Percentiles rank a stretch among this genome's conserved stretches.
These are phyloP conservation scores for Scotopteryx bipunctaria DNA, from an alignment of 2,888 invertebrate species.

Conservation along the genomic window DNA sequence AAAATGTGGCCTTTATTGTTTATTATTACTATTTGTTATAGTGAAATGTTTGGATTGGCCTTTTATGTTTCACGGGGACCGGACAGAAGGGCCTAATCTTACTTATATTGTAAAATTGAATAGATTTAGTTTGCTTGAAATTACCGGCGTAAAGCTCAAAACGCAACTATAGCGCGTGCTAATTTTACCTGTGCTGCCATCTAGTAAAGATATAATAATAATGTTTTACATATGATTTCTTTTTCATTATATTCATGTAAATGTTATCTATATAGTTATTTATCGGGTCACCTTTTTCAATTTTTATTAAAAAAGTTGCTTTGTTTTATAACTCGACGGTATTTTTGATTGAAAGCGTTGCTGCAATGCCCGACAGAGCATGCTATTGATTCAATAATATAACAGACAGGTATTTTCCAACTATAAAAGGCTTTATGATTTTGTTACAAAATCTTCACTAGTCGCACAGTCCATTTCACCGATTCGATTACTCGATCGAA, in stretches of 20 bases:
- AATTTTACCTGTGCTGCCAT: too few relatives aligned
- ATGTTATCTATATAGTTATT: not conserved
- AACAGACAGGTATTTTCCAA: not conserved
- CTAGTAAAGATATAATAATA: too few relatives aligned
- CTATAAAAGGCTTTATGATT: not conserved
- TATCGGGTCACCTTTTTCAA: not conserved
- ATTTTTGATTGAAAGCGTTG: not conserved
- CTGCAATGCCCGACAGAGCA: constrained; percentile 1
- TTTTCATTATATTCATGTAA: too few relatives aligned
- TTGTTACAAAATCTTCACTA: not conserved
- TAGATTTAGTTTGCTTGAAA: too few relatives aligned
- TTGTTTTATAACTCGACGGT: not conserved
- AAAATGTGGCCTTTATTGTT: not conserved
- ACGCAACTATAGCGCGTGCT: too few relatives aligned
- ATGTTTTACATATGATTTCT: too few relatives aligned
- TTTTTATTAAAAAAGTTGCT: not conserved
- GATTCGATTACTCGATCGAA: constrained; percentile 18
- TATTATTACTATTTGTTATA: not conserved
- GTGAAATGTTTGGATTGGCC: not conserved
- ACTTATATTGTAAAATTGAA: too few relatives aligned
- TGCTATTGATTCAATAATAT: constrained; percentile 4
- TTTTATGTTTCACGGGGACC: too few relatives aligned
- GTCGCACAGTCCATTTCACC: constrained; percentile 4
- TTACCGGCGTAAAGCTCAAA: too few relatives aligned
- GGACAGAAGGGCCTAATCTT: too few relatives aligned